A percentile compares a stretch with the other conserved stretches of the same genome.
These are phyloP conservation scores for Aulostomus chinensis DNA, from an alignment of 2,797 vertebrate species.

Conservation along the genomic window DNA sequence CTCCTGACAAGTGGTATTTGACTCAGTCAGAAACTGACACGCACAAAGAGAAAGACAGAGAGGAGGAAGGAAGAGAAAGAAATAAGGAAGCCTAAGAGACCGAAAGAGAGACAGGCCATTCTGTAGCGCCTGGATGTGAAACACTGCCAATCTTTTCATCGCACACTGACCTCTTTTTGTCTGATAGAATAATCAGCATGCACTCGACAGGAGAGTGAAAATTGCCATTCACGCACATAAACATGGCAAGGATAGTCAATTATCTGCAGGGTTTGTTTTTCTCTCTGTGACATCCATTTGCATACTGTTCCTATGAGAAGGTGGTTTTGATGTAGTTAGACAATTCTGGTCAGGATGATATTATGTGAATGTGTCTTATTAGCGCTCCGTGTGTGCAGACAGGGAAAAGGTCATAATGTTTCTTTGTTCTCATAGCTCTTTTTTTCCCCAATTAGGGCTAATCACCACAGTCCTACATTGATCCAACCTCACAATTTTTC, in stretches of 20 bases:
- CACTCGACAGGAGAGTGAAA: conserved; percentile 71
- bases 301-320: conserved; percentile 64
- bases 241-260: conserved; percentile 68
- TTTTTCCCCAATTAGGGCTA: conserved; percentile 79
- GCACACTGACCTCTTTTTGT: conserved; percentile 57
- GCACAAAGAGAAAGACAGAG: conserved; percentile 30
- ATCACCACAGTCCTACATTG: conserved; percentile 78
- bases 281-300: conserved; percentile 59
- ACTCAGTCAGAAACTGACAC: conserved; percentile 70
- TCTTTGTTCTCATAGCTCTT: conserved; percentile 77
- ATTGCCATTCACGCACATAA: conserved; percentile 72
- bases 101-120: conserved; percentile 63
- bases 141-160: conserved; percentile 69
- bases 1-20: conserved; percentile 77
- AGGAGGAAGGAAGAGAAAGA: conserved; percentile 43
- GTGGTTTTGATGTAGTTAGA: conserved; percentile 63
- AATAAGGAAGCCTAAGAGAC: conserved; percentile 43
- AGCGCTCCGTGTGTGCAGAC: conserved; percentile 52
- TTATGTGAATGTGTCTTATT: conserved; percentile 75
- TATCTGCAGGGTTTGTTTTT: conserved; percentile 72
- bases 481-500: conserved; percentile 73
- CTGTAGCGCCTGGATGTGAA: conserved; percentile 55
- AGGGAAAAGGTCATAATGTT: conserved; percentile 81
- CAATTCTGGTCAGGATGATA: conserved; percentile 57
- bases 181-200: conserved; percentile 77